These are phyloP conservation scores for Diplazon laetatorius DNA, from an alignment of 2,888 invertebrate genomes.

Conservation along the genomic window DNA sequence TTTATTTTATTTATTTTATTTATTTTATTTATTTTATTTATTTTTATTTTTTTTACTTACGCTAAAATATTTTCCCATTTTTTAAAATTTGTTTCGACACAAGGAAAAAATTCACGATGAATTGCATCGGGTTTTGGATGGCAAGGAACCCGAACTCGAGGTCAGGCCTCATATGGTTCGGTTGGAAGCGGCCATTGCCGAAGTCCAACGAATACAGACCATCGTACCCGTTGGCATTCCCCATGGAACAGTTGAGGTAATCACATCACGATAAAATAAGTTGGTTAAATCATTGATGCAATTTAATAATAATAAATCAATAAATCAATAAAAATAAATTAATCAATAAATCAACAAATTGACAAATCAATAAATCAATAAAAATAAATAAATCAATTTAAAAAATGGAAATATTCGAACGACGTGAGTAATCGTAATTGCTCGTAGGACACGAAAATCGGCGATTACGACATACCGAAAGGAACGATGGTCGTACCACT, in stretches of 20 bases:
- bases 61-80: too few relatives aligned
- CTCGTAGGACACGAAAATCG: constrained; percentile 84
- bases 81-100: too few relatives aligned
- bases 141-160: constrained; percentile 82
- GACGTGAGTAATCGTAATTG: constrained; percentile 6
- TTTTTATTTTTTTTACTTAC: too few relatives aligned
- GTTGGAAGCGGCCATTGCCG: constrained; percentile 90
- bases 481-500: constrained; percentile 90
- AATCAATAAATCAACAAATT: background rate
- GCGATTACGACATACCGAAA: constrained; percentile 87
- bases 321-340: too few relatives aligned
- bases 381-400: constrained; percentile 17
- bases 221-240: constrained; percentile 94
- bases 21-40: too few relatives aligned
- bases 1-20: background rate
- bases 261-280: too few relatives aligned
- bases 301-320: too few relatives aligned
- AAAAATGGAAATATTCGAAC: constrained; percentile 5
- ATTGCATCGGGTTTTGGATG: constrained; percentile 79
- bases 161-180: constrained; percentile 85
- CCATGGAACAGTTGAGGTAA: constrained; percentile 87
- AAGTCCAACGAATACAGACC: constrained; percentile 90
- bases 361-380: constrained; percentile 15
- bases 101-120: constrained; percentile 86
- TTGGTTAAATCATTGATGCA: too few relatives aligned